Base-by-base conservation (phyloP, 2,113 vertebrate genomes). In the Pheucticus melanocephalus region DNA sequence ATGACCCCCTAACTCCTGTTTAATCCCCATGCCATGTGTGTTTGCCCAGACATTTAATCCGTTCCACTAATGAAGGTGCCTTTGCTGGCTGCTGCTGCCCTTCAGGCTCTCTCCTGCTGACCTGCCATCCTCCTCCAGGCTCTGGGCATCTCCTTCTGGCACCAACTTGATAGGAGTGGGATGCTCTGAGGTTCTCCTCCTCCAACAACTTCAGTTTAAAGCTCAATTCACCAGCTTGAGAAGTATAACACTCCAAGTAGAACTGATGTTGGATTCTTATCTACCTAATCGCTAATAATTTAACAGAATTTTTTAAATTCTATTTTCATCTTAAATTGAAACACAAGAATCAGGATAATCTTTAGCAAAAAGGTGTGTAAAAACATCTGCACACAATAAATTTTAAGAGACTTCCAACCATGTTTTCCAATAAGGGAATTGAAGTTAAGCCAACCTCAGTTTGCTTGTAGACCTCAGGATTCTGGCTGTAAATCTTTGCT, bases 401-500 rank as follows among this genome's bases (percentile, higher is more conserved):
- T 68, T 54, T n/a, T 35, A 69, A 91, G 82, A 81, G 3, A 92
- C 87, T 96, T 94, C 84, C 35, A 70, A 77, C 37, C 16, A 6
- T 33, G 44, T 72, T 91, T 95, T 92, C 54, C 51, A 84, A 88
- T 60, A 72, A 86, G 28, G 2, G 23, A 64, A 93, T 16, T 20
- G 82, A 96, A 94, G 69, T 71, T 68, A 70, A 94, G 92, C 97
- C 73, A 82, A 99, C 99, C 99, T 99, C 99, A 0, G 99, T 98
- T 84, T 98, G 61, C 33, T 86, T 63, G 95, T 98, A 99, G 94
- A 97, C 94, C 53, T 98, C 95, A 0, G 98, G 97, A 69, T 97
- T 98, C 86, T 97, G 97, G 97, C 97, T 97, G 84, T 93, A 98
- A 94, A 99, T 95, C 97, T 99, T 99, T 27, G 99, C 98, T 68